Conservation (phyloP, 2,797 vertebrate species). For the Miichthys miiuy region DNA sequence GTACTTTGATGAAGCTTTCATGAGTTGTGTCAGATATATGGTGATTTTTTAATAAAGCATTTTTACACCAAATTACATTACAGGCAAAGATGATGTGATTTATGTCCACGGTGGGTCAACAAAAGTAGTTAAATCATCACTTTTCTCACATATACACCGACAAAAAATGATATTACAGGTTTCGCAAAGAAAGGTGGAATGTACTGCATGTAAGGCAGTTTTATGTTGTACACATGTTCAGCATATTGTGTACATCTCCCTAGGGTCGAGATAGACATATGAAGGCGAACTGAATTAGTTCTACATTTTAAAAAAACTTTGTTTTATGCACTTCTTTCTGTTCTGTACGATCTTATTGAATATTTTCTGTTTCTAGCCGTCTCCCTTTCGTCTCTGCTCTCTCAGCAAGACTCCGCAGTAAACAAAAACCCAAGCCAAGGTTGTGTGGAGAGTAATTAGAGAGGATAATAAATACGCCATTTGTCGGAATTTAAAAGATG, state of each 20-base stretch:
- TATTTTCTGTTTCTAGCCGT: constrained; percentile 11
- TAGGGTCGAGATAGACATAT: background rate
- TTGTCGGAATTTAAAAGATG: constrained; percentile 40
- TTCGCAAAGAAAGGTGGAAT: background rate
- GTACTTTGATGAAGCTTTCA: background rate
- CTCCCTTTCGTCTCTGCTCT: constrained; percentile 14
- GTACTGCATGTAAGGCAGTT: background rate
- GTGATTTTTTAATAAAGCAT: constrained; percentile 18
- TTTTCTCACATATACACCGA: background rate
- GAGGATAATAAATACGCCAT: constrained; percentile 51
- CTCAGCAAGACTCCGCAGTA: constrained; percentile 48
- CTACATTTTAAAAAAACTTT: background rate
- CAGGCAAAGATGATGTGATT: background rate
- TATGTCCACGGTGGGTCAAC: background rate
- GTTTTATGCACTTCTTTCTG: background rate
- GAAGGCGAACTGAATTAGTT: background rate
- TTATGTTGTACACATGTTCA: background rate
- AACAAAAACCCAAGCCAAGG: constrained; percentile 63
- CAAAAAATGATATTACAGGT: background rate
- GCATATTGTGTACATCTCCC: background rate
- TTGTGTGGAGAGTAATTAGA: constrained; percentile 61
- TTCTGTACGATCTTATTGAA: background rate
- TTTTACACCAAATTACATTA: constrained; percentile 3
- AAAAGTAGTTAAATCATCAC: background rate
- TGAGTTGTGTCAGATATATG: background rate